Percentiles rank a stretch among this genome's conserved stretches.
phyloP scores from a whole-genome alignment of 2,113 vertebrate genomes.

The Etheostoma spectabile region DNA sequence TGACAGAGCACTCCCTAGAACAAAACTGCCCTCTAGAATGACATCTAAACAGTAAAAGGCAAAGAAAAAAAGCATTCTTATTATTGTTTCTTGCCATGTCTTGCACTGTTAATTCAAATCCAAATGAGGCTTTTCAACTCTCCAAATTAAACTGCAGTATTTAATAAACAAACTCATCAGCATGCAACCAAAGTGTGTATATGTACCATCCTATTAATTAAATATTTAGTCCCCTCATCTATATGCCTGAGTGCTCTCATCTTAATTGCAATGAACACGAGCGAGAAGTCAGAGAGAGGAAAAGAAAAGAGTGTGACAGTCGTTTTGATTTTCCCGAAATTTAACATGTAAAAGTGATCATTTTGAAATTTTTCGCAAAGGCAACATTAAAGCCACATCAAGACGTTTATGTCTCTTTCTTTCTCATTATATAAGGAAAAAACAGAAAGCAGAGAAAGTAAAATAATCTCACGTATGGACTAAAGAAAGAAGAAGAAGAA shows the following conservation, averaged over 20 bases:
- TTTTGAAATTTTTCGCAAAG: background rate
- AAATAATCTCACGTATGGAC: background rate
- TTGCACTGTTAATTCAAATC: slow-evolving; percentile 24
- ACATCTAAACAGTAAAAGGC: slow-evolving; percentile 17
- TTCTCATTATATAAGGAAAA: background rate
- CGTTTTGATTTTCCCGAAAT: slow-evolving; percentile 59
- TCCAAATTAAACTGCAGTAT: slow-evolving; percentile 46
- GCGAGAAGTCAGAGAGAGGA: slow-evolving; percentile 80
- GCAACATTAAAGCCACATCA: background rate
- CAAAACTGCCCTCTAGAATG: slow-evolving; percentile 1
- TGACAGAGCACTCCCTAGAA: slow-evolving; percentile 2
- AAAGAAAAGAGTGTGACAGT: slow-evolving; percentile 78
- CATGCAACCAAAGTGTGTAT: slow-evolving; percentile 70
- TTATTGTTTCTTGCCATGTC: background rate
- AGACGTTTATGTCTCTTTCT: background rate
- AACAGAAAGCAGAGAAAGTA: background rate
- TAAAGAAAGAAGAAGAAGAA: too few relatives aligned
- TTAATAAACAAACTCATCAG: slow-evolving; percentile 77
- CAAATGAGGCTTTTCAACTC: slow-evolving; percentile 24
- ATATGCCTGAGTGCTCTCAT: slow-evolving; percentile 79
- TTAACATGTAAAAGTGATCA: slow-evolving; percentile 20
- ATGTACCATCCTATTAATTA: slow-evolving; percentile 83
- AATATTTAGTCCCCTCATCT: slow-evolving; percentile 83
- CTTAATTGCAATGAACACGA: slow-evolving; percentile 88
- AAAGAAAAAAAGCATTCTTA: slow-evolving; percentile 2